phyloP scores from a whole-genome alignment of 2,113 vertebrate species.

The Petrocephalus zakoni region DNA sequence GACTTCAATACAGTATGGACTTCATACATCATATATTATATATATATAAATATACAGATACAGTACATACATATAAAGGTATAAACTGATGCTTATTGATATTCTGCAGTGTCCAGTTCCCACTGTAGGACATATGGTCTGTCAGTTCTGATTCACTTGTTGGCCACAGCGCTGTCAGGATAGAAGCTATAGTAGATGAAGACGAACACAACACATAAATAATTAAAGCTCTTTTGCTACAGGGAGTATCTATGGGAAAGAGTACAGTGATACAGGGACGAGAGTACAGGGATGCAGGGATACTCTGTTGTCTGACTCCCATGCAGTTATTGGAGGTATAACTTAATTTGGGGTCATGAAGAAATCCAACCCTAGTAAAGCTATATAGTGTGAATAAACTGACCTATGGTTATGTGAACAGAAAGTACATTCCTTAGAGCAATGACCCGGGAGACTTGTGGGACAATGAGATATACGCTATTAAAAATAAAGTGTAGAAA shows the following conservation, averaged over 20 bases:
- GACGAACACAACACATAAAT: background rate
- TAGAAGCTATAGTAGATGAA: background rate
- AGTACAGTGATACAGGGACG: background rate
- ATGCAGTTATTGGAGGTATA: background rate
- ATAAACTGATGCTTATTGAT: background rate
- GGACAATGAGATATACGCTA: background rate
- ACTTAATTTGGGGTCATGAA: background rate
- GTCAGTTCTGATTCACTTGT: background rate
- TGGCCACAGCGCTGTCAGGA: background rate
- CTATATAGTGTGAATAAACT: background rate
- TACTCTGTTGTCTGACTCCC: background rate
- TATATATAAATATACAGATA: background rate
- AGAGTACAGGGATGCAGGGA: too few species aligned
- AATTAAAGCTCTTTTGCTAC: background rate
- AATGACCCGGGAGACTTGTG: background rate
- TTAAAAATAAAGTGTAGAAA: constrained; percentile 2
- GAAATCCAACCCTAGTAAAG: background rate
- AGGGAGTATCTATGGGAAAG: background rate
- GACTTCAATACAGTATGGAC: background rate
- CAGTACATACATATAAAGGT: background rate
- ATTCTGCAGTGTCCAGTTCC: background rate
- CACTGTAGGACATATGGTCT: background rate
- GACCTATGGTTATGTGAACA: background rate
- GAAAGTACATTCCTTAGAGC: background rate
- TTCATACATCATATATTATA: background rate